Evolutionary conservation across 2,797 vertebrate species (phyloP).

Genomic region (Phrynocephalus forsythii): DNA sequence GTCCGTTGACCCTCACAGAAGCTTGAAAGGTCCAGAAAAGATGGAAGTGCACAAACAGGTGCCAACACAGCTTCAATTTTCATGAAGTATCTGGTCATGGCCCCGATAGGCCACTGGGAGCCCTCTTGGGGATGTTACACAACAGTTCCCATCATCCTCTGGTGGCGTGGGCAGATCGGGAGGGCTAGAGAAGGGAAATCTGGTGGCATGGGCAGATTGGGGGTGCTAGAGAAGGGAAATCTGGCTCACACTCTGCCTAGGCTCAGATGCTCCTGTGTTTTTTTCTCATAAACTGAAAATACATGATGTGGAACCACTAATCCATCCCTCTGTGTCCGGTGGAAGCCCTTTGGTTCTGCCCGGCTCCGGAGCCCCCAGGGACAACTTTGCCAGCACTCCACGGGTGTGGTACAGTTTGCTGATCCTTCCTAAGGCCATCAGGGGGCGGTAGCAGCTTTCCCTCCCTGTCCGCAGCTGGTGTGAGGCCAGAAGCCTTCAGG

Average conservation of each 20-base stretch:
- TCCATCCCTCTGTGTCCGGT: no score
- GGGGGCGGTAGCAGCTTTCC: not conserved
- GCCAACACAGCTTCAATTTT: no score
- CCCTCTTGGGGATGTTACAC: no score
- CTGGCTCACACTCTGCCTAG: not conserved
- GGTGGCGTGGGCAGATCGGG: not conserved
- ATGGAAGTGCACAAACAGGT: no score
- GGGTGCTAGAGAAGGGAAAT: not conserved
- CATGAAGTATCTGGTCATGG: no score
- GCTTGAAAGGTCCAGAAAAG: not conserved
- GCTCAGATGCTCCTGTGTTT: not conserved
- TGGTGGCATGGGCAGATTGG: not conserved
- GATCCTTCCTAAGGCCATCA: not conserved
- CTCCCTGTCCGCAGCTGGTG: not conserved
- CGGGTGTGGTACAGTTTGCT: no score
- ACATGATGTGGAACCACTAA: no score
- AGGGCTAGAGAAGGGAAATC: not conserved
- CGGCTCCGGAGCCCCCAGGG: not conserved
- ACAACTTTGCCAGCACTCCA: no score
- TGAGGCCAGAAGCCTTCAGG: not conserved
- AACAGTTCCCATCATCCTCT: no score
- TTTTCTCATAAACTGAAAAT: no score
- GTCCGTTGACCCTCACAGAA: not conserved
- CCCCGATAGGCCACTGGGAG: no score
- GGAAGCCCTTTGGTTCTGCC: no score